Conservation (phyloP, 2,888 invertebrate genomes). For the Agrochola litura region DNA sequence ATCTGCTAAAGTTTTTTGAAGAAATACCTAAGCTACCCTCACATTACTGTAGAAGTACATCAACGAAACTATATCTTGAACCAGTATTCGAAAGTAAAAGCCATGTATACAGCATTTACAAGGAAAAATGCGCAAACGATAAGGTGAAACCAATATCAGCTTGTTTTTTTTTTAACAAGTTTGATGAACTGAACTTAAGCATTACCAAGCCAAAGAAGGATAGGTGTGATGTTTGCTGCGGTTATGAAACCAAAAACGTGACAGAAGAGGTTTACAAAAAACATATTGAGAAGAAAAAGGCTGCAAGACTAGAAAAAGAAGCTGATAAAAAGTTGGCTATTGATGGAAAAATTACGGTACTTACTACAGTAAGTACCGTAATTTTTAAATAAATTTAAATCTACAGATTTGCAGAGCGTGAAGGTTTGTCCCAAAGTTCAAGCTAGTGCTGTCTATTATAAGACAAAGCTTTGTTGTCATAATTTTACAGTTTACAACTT, state of each 20-base stretch:
- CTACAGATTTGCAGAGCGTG: conserved; percentile 33
- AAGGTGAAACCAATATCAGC: no score
- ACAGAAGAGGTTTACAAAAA: conserved; percentile 16
- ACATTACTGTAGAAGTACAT: conserved; percentile 30
- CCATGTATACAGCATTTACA: no score
- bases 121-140: no score
- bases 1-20: conserved; percentile 28
- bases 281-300: conserved; percentile 17
- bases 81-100: no score
- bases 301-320: conserved; percentile 11
- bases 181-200: conserved; percentile 22
- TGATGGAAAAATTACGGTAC: conserved; percentile 22
- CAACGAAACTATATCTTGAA: conserved; percentile 13
- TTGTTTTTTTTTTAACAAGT: no score
- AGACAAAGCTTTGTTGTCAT: conserved; percentile 37
- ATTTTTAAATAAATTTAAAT: no score
- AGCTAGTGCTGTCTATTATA: conserved; percentile 32
- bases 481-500: conserved; percentile 22
- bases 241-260: conserved; percentile 2
- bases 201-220: conserved; percentile 28
- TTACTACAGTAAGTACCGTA: no score
- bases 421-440: conserved; percentile 52
- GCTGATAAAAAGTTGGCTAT: conserved; percentile 13
- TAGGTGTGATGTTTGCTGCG: conserved; percentile 28
- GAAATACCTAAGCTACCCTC: conserved; percentile 1